Evolutionary conservation across 1,140 invertebrate species (phyloP), one percentile per base, ranked within the genome.

Genomic region (Micrasema longulum): DNA sequence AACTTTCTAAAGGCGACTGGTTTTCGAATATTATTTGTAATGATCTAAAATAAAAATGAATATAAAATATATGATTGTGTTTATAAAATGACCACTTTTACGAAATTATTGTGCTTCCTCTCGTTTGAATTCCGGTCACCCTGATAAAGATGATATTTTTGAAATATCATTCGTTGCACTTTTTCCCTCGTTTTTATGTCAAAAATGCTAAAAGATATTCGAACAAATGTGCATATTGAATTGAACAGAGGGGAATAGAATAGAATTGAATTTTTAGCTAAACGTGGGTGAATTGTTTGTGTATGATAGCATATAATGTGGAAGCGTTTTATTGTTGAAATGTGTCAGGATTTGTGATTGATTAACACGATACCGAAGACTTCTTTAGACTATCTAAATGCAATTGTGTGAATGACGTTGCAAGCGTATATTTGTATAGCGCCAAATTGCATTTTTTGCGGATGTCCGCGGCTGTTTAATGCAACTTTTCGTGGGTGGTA

Each of bases 351-450:
- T 50, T 36, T 35, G 26, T 66, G 63, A 66, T 66, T 66, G 63
- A 66, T 66, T 38, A 66, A 66, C 47, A 18, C 63, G 63, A 38
- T 36, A 14, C 35, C 63, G 11, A 41, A 23, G 63, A 22, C 36
- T 66, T 66, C 63, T 66, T 66, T 66, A 66, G 31, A 48, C 23
- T 20, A 31, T 31, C 52, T 66, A 48, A 52, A 66, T 66, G 52
- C 63, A 66, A 66, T 66, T 50, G 63, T 36, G 50, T 60, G 55
- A 43, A 60, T 43, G 55, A 20, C 36, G 26, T n/a, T 20, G 55
- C 63, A 66, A 36, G 45, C 45, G 43, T n/a, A 36, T 66, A 66
- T 66, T 66, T 66, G 63, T 66, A 66, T 66, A 36, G 31, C 45
- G 63, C 47, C 47, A 48, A 52, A 66, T 52, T 60, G 18, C 35